phyloP scores from a whole-genome alignment of 2,888 invertebrate species.

The Athalia circularis region DNA sequence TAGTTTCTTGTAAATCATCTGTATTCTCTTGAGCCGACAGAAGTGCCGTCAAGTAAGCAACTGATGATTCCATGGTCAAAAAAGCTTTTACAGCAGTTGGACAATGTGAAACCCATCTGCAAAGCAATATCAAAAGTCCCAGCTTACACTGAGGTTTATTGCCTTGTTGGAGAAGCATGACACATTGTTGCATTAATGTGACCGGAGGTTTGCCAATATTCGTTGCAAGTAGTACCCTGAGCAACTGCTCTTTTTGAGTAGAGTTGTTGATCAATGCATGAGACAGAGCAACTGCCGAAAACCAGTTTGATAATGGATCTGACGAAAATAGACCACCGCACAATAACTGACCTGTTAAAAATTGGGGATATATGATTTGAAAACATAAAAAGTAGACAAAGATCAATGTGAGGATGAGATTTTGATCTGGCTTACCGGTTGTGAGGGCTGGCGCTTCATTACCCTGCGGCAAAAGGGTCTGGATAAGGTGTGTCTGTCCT shows the following conservation, averaged over 20 bases:
- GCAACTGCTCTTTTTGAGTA: slow-evolving; percentile 90
- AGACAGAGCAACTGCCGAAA: slow-evolving; percentile 92
- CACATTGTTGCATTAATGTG: slow-evolving; percentile 92
- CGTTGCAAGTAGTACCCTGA: slow-evolving; percentile 93
- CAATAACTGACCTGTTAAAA: slow-evolving; percentile 86
- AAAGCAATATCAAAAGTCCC: slow-evolving; percentile 92
- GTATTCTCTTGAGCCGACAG: slow-evolving; percentile 83
- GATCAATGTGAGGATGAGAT: background rate
- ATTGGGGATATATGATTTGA: background rate
- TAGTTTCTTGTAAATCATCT: slow-evolving; percentile 92
- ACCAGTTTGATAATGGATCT: slow-evolving; percentile 96
- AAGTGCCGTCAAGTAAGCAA: slow-evolving; percentile 87
- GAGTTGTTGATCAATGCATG: slow-evolving; percentile 92
- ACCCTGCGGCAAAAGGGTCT: slow-evolving; percentile 92
- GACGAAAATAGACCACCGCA: slow-evolving; percentile 94
- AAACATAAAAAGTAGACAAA: too few species aligned
- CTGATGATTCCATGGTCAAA: slow-evolving; percentile 85
- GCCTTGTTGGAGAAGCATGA: slow-evolving; percentile 88
- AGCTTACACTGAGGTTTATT: slow-evolving; percentile 89
- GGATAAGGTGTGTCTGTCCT: slow-evolving; percentile 91
- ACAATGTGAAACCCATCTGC: slow-evolving; percentile 92
- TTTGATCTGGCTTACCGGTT: slow-evolving; percentile 71
- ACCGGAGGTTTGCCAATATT: slow-evolving; percentile 90
- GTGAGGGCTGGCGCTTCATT: slow-evolving; percentile 84
- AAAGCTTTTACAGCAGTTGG: slow-evolving; percentile 89